Percentiles rank a stretch among this genome's conserved stretches.
phyloP scores from a whole-genome alignment of 2,797 vertebrate species.

The Hemibagrus guttatus region DNA sequence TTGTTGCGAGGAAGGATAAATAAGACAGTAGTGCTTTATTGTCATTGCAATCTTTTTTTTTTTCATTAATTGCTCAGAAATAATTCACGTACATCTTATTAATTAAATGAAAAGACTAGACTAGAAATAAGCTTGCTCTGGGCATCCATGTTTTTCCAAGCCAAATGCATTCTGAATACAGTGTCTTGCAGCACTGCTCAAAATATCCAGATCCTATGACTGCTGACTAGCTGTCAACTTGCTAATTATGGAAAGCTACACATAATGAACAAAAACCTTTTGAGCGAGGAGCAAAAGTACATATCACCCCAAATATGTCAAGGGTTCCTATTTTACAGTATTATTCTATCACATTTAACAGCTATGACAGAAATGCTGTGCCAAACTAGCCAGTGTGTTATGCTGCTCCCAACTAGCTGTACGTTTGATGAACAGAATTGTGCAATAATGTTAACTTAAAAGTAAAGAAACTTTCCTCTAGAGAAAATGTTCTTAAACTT shows the following conservation, averaged over 20 bases:
- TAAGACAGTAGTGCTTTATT: not conserved
- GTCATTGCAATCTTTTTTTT: not conserved
- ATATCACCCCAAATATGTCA: not conserved
- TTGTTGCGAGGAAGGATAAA: not conserved
- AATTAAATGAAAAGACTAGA: not conserved
- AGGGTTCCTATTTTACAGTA: not conserved
- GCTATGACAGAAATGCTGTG: not conserved
- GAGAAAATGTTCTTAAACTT: not conserved
- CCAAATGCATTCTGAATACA: not conserved
- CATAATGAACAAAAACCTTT: not conserved
- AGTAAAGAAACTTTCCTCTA: not conserved
- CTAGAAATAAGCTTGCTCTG: not conserved
- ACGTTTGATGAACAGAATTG: not conserved
- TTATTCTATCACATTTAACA: not conserved
- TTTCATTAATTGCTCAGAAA: not conserved
- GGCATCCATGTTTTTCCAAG: not conserved
- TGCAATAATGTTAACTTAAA: not conserved
- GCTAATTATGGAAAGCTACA: not conserved
- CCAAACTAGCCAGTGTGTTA: no score
- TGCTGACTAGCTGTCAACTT: not conserved
- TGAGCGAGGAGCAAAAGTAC: not conserved
- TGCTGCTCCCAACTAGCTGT: not conserved
- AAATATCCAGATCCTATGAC: not conserved
- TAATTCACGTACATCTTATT: not conserved
- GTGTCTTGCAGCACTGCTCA: not conserved